phyloP scores from a whole-genome alignment of 2,888 invertebrate genomes.

The Phalera bucephala region DNA sequence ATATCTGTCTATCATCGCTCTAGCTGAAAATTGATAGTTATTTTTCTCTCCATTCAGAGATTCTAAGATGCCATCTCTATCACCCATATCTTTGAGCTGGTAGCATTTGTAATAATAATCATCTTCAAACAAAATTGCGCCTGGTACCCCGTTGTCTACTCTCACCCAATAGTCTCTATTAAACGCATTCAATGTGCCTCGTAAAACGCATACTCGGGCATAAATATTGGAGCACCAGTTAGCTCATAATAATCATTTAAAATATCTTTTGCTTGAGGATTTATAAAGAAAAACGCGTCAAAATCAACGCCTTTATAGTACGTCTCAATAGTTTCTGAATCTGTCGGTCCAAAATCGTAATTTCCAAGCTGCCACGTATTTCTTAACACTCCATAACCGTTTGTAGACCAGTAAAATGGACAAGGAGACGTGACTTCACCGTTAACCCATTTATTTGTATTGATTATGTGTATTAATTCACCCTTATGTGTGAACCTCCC shows the following conservation, averaged over 20 bases:
- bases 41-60: slow-evolving; percentile 72
- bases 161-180: slow-evolving; percentile 76
- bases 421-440: slow-evolving; percentile 70
- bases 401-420: slow-evolving; percentile 73
- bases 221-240: slow-evolving; percentile 63
- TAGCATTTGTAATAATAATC: slow-evolving; percentile 66
- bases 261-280: slow-evolving; percentile 50
- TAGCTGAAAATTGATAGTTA: slow-evolving; percentile 75
- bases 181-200: slow-evolving; percentile 73
- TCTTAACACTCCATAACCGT: slow-evolving; percentile 66
- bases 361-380: slow-evolving; percentile 69
- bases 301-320: slow-evolving; percentile 51
- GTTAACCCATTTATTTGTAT: slow-evolving; percentile 66
- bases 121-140: slow-evolving; percentile 67
- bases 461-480: slow-evolving; percentile 57
- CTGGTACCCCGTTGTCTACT: slow-evolving; percentile 42
- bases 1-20: slow-evolving; percentile 74
- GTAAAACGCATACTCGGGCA: slow-evolving; percentile 72
- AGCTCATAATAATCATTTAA: slow-evolving; percentile 69
- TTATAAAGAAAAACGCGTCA: slow-evolving; percentile 71
- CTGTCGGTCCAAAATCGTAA: slow-evolving; percentile 61
- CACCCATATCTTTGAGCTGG: slow-evolving; percentile 56
- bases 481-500: slow-evolving; percentile 72
- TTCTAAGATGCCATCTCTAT: slow-evolving; percentile 62
- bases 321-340: slow-evolving; percentile 36